Conservation (phyloP, 2,888 invertebrate species). For the Psococerastis gibbosa region DNA sequence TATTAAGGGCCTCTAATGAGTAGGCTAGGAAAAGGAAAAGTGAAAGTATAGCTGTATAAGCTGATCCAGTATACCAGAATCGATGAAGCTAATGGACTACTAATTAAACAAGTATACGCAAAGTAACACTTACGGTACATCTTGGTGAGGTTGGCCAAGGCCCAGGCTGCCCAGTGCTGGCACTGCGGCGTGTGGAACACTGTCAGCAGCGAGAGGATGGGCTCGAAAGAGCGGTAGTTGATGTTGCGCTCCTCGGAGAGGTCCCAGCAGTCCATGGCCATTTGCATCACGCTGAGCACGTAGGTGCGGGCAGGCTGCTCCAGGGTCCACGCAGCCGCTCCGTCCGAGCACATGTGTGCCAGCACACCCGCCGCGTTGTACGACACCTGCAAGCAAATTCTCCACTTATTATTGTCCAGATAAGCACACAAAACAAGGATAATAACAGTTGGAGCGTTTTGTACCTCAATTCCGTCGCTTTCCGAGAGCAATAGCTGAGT, state of each 20-base stretch:
- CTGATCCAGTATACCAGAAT: too few species aligned
- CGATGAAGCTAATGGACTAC: too few species aligned
- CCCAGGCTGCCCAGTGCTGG: conserved; percentile 96
- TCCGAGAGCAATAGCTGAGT: conserved; percentile 64
- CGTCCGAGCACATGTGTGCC: conserved; percentile 89
- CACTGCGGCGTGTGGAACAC: conserved; percentile 77
- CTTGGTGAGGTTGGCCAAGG: conserved; percentile 83
- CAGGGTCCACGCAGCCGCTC: conserved; percentile 63
- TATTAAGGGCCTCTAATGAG: too few species aligned
- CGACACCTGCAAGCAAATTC: conserved; percentile 40
- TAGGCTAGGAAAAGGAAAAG: too few species aligned
- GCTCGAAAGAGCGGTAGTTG: conserved; percentile 91
- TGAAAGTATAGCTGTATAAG: too few species aligned
- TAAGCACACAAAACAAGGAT: conserved; percentile 9
- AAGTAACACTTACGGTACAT: conserved; percentile 81
- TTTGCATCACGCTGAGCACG: conserved; percentile 55
- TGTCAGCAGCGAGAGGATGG: conserved; percentile 67
- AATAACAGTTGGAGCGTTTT: conserved; percentile 4
- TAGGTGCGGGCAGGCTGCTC: conserved; percentile 44
- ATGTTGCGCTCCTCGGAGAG: conserved; percentile 76
- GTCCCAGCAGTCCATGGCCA: conserved; percentile 78
- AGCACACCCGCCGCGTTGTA: conserved; percentile 93
- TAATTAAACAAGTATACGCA: too few species aligned
- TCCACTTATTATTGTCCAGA: too few species aligned
- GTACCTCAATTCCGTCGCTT: conserved; percentile 87